These are phyloP conservation scores for Epinotia nisella DNA, from an alignment of 2,888 invertebrate species.

Conservation along the genomic window DNA sequence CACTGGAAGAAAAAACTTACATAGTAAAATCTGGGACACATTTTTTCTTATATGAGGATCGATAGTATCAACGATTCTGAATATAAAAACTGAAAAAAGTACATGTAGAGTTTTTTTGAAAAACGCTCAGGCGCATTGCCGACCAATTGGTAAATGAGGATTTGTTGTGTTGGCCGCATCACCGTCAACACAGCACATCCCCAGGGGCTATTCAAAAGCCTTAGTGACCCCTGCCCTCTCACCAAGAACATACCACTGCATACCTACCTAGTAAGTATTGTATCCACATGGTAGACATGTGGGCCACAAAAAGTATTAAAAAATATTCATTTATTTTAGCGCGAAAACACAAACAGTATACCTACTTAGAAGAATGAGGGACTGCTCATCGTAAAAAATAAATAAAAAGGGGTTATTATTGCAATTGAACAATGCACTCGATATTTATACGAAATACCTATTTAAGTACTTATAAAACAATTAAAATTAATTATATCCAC, in stretches of 20 bases:
- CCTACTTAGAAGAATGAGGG: neutral
- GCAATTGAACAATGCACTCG: neutral
- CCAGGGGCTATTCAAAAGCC: neutral
- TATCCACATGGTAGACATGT: neutral
- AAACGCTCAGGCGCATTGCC: too few species aligned
- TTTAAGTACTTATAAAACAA: constrained; percentile 9
- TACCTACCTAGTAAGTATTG: too few species aligned
- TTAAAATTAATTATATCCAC: constrained; percentile 25
- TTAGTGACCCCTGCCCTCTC: too few species aligned
- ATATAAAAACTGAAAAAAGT: too few species aligned
- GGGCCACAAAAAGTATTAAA: neutral
- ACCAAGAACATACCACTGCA: too few species aligned
- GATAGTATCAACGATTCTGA: too few species aligned
- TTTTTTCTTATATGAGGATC: too few species aligned
- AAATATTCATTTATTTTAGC: neutral
- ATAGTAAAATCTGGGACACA: too few species aligned
- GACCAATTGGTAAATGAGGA: too few species aligned
- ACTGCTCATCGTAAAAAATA: neutral
- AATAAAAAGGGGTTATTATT: too few species aligned
- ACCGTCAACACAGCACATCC: neutral
- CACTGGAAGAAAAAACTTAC: too few species aligned
- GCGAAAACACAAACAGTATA: neutral
- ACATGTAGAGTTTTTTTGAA: too few species aligned
- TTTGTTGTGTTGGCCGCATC: neutral
- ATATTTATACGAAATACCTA: neutral